Evolutionary conservation across 37 sponge, comb jelly and placozoan species (phyloP), one percentile per base, ranked within the genome.

Genomic region (Spongilla lacustris): DNA sequence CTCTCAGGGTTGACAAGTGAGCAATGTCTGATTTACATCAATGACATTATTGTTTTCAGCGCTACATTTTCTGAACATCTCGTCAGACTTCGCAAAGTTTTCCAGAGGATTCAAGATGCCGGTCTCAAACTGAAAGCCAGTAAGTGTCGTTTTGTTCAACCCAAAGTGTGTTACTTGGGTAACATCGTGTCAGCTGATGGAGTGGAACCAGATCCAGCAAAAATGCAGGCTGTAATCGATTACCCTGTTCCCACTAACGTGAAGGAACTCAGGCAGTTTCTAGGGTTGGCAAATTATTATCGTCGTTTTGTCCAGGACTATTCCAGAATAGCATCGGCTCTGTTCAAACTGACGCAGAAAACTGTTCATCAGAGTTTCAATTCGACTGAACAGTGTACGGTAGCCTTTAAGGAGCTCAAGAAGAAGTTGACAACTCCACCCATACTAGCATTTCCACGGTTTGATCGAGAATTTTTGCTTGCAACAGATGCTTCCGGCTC

Each of bases 141-240:
- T 36, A 88, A 82, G 33, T 88, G 79, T 46, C 73, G 36, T 9
- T 83, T 88, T 71, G 83, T 71, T 68, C 79, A 68, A 22, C 41
- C 17, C 29, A 10, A 66, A 35, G 89, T 88, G 28, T 22, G 36
- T 36, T 88, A 78, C 34, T 50, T 89, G 36, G 84, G 89, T 13
- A 79, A 89, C 71, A 27, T 89, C 34, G 76, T 89, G 8, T 83
- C 89, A 32, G 71, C 36, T 34, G 73, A 75, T 33, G 89, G 89
- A 6, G 34, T 76, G 13, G 24, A 68, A 50, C 76, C 83, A 24
- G 78, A 83, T 49, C 79, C 83, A 32, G 19, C 23, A 10, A 89
- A 83, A 74, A 29, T 73, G 1, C 67, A 83, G 67, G 76, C 85
- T 33, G 81, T 89, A n/a, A 28, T 68, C 72, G 25, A 33, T 4